Base-by-base conservation (phyloP, 2,888 invertebrate genomes). In the Hyalella azteca region DNA sequence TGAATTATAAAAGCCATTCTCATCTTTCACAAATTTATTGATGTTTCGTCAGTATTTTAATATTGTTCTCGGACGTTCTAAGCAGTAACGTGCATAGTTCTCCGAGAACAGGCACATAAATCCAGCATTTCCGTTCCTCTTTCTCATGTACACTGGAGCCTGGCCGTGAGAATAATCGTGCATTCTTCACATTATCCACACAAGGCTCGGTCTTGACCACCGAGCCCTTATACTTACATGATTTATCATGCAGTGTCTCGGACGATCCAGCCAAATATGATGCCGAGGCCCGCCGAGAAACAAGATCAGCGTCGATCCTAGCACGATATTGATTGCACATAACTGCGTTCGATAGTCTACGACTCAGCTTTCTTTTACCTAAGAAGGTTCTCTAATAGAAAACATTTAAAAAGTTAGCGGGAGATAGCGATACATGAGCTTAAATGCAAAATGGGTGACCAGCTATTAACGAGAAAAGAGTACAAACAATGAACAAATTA, bases 211-310 rank as follows among this genome's bases (percentile, higher is more conserved):
- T 32, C 13, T 19, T 22, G 66, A 5, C 32, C 1, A 36, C 36
- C 36, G 11, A 29, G 7, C 66, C 66, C n/a, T n/a, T n/a, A 36
- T 66, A 29, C 66, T 36, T 19, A 66, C 36, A 22, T 29, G 66
- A 66, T 66, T 66, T 66, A 66, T 22, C 36, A 32, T 36, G 36
- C 66, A 36, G 36, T 36, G 36, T 66, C 66, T 36, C 66, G 36
- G 19, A 32, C 39, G 13, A 32, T 7, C 19, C 22, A 36, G 29
- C 66, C 66, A 36, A 36, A 36, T 66, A 66, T 66, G 66, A 32
- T 19, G n/a, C n/a, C n/a, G 29, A 66, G 36, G 19, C 66, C 19
- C 19, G 36, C 32, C 36, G 66, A 29, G 36, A 36, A 66, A 66
- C 66, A 66, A 66, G 66, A 36, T 32, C 66, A 66, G 32, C 13